These are phyloP conservation scores for Molossus alvarezi DNA, from an alignment of 2,797 vertebrate species.

Conservation along the genomic window DNA sequence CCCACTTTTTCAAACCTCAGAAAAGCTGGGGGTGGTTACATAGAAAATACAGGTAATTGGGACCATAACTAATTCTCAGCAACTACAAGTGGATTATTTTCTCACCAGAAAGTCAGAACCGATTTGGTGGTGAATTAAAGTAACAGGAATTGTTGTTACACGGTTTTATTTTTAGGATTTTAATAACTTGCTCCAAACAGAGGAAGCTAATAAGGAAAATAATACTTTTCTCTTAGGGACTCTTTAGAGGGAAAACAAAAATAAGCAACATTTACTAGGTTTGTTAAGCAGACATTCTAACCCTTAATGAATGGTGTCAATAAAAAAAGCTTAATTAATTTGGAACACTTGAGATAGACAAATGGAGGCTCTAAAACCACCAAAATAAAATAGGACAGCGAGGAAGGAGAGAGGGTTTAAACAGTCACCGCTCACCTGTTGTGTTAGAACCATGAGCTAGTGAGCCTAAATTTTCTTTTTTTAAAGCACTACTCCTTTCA, in stretches of 20 bases:
- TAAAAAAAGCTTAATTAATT: constrained; percentile 49
- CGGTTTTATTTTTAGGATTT: not conserved
- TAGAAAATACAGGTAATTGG: not conserved
- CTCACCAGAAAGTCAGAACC: not conserved
- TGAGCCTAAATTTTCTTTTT: not conserved
- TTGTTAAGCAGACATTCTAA: constrained; percentile 50
- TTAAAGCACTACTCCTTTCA: not conserved
- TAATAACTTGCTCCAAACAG: constrained; percentile 26
- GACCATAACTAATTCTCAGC: not conserved
- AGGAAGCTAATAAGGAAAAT: not conserved
- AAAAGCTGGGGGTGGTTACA: not conserved
- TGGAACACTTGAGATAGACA: not conserved
- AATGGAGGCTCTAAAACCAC: not conserved
- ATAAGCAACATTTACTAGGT: not conserved
- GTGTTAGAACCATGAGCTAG: not conserved
- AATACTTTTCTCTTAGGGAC: not conserved
- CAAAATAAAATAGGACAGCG: not conserved
- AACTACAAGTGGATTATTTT: not conserved
- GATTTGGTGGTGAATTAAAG: constrained; percentile 33
- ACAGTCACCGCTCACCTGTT: not conserved
- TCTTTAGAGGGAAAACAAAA: not conserved
- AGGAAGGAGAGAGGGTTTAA: not conserved
- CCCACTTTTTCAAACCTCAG: not conserved
- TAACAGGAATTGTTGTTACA: not conserved
- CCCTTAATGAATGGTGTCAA: not conserved